Base-by-base conservation (phyloP, 2,113 vertebrate species). In the Myanophis thanlyinensis region DNA sequence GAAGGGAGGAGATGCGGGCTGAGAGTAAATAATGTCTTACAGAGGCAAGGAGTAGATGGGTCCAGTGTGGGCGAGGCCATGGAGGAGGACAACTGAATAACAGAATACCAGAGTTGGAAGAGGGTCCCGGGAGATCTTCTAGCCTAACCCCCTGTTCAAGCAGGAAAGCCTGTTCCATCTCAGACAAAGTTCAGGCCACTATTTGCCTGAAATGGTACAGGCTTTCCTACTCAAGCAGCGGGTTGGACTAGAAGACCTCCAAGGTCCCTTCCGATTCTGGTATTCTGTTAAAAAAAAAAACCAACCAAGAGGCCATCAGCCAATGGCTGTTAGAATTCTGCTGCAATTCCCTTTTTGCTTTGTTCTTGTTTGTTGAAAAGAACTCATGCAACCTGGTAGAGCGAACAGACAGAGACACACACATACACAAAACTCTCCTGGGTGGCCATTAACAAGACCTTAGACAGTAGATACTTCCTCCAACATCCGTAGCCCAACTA, bases 21-120 rank as follows among this genome's bases (percentile, higher is more conserved):
- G 85, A 89, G 90, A 94, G 92, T 0, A 92, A 84, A 93, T 22
- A 89, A 47, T 0, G 0, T 47, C 0, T 0, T 1, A 0, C 88
- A 35, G 0, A 23, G 51, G 44, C 92, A 91, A 91, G 91, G 48
- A 35, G 22, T 12, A 4, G 62, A 44, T 20, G 62, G 53, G 25
- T 85, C 85, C 3, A 7, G 1, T 4, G 4, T 49, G 23, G 48
- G 56, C 7, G 6, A 52, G n/a, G 56, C 25, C n/a, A 30, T 0
- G 35, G 73, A 80, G 73, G 22, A 80, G 15, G 47, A 22, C 4
- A 12, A 85, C 1, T 20, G 3, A 46, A 10, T 20, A 30, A 30
- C 67, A 15, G 35, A n/a, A 35, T 12, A 2, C 1, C 12, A 15
- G 12, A 67, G 30, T 35, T 67, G 30, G 12, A 67, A 67, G 11